Evolutionary conservation across 2,888 invertebrate species (phyloP).

Genomic region (Harpalus rufipes): DNA sequence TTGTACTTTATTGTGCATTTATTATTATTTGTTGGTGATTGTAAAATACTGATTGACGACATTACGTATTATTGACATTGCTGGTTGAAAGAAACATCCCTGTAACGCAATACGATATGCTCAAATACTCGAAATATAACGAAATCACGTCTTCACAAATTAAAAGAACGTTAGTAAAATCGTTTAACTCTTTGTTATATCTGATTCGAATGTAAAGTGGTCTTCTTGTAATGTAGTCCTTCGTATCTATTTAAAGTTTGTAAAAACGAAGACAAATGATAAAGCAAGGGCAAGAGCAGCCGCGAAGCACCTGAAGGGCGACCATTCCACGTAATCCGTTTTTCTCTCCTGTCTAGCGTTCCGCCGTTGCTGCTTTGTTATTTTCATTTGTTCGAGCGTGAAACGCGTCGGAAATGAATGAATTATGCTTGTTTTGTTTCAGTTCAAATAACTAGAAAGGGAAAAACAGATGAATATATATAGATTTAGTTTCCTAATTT

Average conservation of each 20-base stretch:
- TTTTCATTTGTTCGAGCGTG: constrained; percentile 61
- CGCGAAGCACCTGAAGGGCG: constrained; percentile 1
- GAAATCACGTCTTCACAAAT: no score
- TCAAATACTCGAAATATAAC: no score
- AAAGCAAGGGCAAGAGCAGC: neutral
- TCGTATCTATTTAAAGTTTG: neutral
- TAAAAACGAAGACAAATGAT: neutral
- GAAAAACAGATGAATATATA: constrained; percentile 41
- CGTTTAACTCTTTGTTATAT: no score
- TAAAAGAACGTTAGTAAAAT: no score
- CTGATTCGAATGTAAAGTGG: no score
- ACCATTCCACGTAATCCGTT: neutral
- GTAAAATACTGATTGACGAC: no score
- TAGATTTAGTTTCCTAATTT: constrained; percentile 8
- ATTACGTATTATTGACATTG: no score
- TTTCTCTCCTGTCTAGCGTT: neutral
- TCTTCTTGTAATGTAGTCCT: no score
- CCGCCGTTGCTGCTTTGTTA: constrained; percentile 35
- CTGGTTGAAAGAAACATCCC: no score
- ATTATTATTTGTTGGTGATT: no score
- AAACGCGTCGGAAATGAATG: constrained; percentile 58
- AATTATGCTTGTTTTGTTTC: constrained; percentile 59
- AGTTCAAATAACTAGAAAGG: constrained; percentile 31
- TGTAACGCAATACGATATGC: no score
- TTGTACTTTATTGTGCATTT: no score